Evolutionary conservation across 2,113 vertebrate genomes (phyloP).

Genomic region (Boleophthalmus pectinirostris): DNA sequence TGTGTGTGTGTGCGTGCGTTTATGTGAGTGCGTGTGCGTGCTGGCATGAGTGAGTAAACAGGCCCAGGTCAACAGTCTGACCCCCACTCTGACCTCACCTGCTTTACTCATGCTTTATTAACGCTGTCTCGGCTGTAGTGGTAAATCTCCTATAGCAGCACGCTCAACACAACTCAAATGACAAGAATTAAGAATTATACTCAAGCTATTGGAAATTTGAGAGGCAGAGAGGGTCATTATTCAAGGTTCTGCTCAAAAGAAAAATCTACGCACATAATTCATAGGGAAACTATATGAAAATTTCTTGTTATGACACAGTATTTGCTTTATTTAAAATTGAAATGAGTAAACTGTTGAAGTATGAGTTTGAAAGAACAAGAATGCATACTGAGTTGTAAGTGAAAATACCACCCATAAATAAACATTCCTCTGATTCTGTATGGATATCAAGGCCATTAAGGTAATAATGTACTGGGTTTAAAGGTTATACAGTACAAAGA

Average conservation of each 20-base stretch:
- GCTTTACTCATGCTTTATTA: conserved; percentile 48
- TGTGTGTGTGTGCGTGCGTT: conserved; percentile 36
- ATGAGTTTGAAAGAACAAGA: not conserved
- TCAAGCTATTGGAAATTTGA: no score
- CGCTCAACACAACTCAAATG: not conserved
- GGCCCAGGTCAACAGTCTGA: conserved; percentile 46
- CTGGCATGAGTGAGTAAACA: conserved; percentile 19
- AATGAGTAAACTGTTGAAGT: not conserved
- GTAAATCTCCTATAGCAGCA: not conserved
- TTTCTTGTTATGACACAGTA: not conserved
- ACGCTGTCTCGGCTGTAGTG: not conserved
- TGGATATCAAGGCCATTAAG: not conserved
- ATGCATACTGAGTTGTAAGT: not conserved
- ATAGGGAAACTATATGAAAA: not conserved
- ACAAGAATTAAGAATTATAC: not conserved
- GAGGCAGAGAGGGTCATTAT: not conserved
- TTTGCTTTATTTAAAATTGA: not conserved
- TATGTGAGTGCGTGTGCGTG: not conserved
- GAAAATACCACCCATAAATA: not conserved
- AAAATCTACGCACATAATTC: not conserved
- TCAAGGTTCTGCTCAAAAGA: not conserved
- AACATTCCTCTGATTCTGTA: not conserved
- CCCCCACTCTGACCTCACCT: conserved; percentile 54
- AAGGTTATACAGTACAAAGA: no score
- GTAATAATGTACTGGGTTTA: no score